Conservation (phyloP, 2,888 invertebrate species). For the Scrobipalpa atriplicella region DNA sequence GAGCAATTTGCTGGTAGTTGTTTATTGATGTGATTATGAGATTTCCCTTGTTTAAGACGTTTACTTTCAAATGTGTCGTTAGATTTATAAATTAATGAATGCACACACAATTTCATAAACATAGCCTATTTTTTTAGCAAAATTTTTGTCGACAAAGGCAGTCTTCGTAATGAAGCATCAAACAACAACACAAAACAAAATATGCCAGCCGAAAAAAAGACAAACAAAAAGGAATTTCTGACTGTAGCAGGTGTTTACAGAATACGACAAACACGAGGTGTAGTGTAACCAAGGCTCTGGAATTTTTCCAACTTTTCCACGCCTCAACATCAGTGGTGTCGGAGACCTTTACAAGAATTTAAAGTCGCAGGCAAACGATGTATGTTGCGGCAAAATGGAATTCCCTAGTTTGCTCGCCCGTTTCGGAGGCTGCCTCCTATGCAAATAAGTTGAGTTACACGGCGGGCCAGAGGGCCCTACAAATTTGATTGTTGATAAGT, state of each 20-base stretch:
- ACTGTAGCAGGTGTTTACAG: constrained; percentile 58
- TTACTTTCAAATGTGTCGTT: not conserved
- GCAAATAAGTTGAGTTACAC: constrained; percentile 58
- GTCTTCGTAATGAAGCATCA: not conserved
- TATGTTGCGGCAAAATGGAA: constrained; percentile 43
- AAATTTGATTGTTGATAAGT: constrained; percentile 73
- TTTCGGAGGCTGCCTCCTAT: constrained; percentile 51
- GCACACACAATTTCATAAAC: not conserved
- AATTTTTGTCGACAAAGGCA: not conserved
- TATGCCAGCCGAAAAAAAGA: constrained; percentile 40
- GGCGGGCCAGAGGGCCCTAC: constrained; percentile 52
- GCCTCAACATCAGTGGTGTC: constrained; percentile 39
- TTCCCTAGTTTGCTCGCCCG: constrained; percentile 45
- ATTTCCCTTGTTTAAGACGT: not conserved
- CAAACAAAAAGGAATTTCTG: constrained; percentile 54
- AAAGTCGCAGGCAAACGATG: constrained; percentile 43
- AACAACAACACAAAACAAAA: constrained; percentile 22
- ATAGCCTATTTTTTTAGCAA: not conserved
- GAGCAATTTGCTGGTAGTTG: constrained; percentile 3
- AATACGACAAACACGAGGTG: constrained; percentile 52
- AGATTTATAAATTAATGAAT: not conserved
- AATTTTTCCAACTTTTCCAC: constrained; percentile 55
- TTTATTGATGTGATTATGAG: constrained; percentile 2
- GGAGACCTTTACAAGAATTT: constrained; percentile 43
- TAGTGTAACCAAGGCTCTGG: constrained; percentile 45